Base-by-base conservation (phyloP, 2,797 vertebrate genomes). In the Schizopygopsis malacanthus region DNA sequence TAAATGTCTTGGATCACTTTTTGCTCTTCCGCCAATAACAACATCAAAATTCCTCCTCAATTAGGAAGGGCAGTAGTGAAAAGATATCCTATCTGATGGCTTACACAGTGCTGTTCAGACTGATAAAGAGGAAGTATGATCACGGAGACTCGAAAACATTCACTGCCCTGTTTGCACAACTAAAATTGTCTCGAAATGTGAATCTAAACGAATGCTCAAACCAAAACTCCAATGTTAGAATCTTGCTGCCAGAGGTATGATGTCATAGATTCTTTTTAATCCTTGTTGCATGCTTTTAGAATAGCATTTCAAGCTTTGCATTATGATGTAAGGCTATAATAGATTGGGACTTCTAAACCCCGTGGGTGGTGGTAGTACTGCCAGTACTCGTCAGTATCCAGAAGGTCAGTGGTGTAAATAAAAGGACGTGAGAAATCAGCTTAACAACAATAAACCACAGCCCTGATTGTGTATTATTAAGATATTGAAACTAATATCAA, bases 111-210 rank as follows among this genome's bases (percentile, higher is more conserved):
- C 39, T 71, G 75, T 69, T 56, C 63, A 9, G 16, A 28, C n/a
- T 50, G 41, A 81, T 81, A 81, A 50, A 39, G 28, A 85, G 52
- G 83, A 85, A 85, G 67, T 63, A 28, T n/a, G 37, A 63, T 67
- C 25, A 33, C 28, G 13, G 9, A 39, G 9, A 25, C 20, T 70
- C 22, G 6, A 67, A n/a, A 73, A 67, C 61, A 67, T 13, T 79
- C 65, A 70, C 12, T 59, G n/a, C 56, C 22, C 37, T 56, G 15
- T 54, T 70, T 70, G 65, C 22, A n/a, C 45, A 81, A 25, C 33
- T 18, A 6, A 70, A 70, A 52, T 13, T 0, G 0, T 50, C 20
- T 65, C 1, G 11, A 22, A 81, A 69, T 25, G 50, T 82, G 37
- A 82, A 39, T 56, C 37, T 28, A 72, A 25, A 16, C 0, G 7